Evolutionary conservation across 2,797 vertebrate species (phyloP).

Genomic region (Telmatherina bonti): DNA sequence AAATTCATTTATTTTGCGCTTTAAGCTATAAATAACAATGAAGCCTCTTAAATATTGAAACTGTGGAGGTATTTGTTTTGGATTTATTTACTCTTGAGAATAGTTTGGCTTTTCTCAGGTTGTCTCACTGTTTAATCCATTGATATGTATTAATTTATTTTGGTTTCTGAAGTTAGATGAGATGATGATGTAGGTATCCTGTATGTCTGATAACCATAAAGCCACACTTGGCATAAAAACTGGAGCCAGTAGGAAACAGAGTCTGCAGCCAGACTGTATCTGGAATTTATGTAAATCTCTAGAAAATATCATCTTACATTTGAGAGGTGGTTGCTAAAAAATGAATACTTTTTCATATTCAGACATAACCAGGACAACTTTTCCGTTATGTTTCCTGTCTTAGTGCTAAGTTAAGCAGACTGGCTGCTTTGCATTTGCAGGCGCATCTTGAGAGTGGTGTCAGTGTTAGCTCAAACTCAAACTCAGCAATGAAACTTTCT

Average conservation of each 20-base stretch:
- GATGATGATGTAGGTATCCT: background rate
- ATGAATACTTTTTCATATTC: background rate
- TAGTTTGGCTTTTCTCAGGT: background rate
- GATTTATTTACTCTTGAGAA: background rate
- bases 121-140: background rate
- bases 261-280: background rate
- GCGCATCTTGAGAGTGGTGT: background rate
- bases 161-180: constrained; percentile 12
- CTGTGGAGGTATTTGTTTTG: background rate
- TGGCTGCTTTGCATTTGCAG: background rate
- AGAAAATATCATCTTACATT: background rate
- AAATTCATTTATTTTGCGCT: background rate
- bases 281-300: background rate
- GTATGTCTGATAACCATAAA: constrained; percentile 4
- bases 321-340: background rate
- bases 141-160: background rate
- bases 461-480: constrained; percentile 4
- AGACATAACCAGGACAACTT: background rate
- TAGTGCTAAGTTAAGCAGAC: constrained; percentile 6
- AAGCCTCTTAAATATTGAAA: background rate
- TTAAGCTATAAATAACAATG: background rate
- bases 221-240: constrained; percentile 7
- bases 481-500: constrained; percentile 1
- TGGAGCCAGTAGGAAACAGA: background rate
- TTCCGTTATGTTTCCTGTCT: background rate